phyloP scores from a whole-genome alignment of 2,113 vertebrate genomes.

The Trematocara unimaculatum region DNA sequence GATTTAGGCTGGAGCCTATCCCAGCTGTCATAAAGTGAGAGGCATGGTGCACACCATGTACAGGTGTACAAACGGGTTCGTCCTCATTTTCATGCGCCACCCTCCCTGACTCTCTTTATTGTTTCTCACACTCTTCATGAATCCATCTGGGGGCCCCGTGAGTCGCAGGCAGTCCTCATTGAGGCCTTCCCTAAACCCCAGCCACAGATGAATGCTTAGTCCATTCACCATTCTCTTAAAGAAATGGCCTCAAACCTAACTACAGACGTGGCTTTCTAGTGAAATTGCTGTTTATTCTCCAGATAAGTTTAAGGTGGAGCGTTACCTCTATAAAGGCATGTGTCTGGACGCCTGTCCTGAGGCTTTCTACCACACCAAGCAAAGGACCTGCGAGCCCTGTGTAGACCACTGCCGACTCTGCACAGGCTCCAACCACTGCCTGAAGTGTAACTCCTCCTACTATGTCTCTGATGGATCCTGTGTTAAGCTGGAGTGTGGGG shows the following conservation, averaged over 20 bases:
- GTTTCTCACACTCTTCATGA: neutral
- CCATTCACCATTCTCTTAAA: neutral
- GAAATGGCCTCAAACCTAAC: neutral
- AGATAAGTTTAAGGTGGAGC: slow-evolving; percentile 78
- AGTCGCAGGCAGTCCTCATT: neutral
- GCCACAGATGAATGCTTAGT: neutral
- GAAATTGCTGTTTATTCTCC: neutral
- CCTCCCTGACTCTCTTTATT: neutral
- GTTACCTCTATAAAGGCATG: slow-evolving; percentile 73
- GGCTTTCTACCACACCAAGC: slow-evolving; percentile 64
- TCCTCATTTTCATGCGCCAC: neutral
- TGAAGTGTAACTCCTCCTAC: slow-evolving; percentile 74
- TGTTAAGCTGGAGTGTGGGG: slow-evolving; percentile 72
- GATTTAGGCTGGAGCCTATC: neutral
- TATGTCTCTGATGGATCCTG: slow-evolving; percentile 72
- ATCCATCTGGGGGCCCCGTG: neutral
- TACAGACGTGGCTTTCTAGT: neutral
- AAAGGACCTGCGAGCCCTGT: slow-evolving; percentile 74
- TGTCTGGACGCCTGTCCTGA: slow-evolving; percentile 80
- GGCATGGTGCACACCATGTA: neutral
- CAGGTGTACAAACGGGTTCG: neutral
- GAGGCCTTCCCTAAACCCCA: neutral
- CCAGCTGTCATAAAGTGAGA: neutral
- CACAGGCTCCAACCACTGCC: slow-evolving; percentile 65
- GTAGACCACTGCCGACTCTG: slow-evolving; percentile 78